phyloP scores from a whole-genome alignment of 1,140 invertebrate genomes.

The Macrostomum lignano region DNA sequence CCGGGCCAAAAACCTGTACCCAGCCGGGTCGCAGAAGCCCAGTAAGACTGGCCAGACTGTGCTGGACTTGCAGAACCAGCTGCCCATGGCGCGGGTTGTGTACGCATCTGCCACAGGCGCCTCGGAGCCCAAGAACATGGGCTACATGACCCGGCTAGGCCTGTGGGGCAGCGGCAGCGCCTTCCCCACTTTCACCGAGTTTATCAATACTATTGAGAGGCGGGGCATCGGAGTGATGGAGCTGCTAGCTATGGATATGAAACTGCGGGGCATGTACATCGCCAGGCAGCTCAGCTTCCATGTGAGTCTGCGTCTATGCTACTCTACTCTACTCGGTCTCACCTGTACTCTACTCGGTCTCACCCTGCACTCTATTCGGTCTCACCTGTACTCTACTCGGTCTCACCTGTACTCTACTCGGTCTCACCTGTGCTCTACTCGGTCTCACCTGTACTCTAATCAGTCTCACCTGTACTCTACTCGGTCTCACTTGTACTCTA shows the following conservation, averaged over 20 bases:
- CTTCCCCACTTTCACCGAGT: constrained; percentile 71
- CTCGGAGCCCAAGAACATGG: constrained; percentile 92
- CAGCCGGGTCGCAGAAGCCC: constrained; percentile 77
- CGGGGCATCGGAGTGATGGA: constrained; percentile 96
- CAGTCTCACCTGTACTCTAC: too few relatives aligned
- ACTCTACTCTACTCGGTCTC: too few relatives aligned
- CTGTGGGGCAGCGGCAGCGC: constrained; percentile 87
- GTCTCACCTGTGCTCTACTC: too few relatives aligned
- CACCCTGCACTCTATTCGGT: too few relatives aligned
- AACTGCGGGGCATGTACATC: constrained; percentile 86
- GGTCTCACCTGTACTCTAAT: too few relatives aligned
- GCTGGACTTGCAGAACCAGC: constrained; percentile 65
- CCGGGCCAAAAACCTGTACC: constrained; percentile 92
- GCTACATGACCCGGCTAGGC: constrained; percentile 87
- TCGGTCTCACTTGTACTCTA: too few relatives aligned
- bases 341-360: too few relatives aligned
- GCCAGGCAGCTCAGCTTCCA: constrained; percentile 85
- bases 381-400: too few relatives aligned
- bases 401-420: too few relatives aligned
- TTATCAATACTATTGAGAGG: constrained; percentile 79
- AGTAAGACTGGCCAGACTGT: constrained; percentile 59
- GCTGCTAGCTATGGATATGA: constrained; percentile 99
- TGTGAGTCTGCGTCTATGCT: too few relatives aligned
- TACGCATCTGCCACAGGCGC: constrained; percentile 92
- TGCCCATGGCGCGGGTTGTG: constrained; percentile 73